A percentile compares a stretch with the other conserved stretches of the same genome.
phyloP scores from a whole-genome alignment of 1,140 invertebrate species.

The Maconellicoccus hirsutus region DNA sequence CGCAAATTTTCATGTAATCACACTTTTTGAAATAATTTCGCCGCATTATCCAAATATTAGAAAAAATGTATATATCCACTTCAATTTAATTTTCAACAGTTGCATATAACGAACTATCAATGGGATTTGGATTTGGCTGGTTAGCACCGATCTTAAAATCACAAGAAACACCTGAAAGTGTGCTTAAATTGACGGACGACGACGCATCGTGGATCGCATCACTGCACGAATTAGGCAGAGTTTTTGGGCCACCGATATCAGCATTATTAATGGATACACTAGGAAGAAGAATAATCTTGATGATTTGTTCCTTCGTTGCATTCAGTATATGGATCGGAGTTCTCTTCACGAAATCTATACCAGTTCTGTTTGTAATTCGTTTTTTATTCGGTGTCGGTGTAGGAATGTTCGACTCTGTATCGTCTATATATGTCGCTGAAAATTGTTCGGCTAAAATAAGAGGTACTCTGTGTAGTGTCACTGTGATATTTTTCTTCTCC shows the following conservation, averaged over 20 bases:
- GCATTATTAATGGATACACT: not conserved
- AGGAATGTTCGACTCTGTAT: conserved; percentile 59
- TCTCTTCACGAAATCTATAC: not conserved
- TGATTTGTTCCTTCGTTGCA: not conserved
- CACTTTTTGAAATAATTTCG: no score
- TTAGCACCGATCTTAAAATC: not conserved
- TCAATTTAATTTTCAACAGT: no score
- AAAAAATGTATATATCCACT: no score
- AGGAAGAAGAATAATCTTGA: not conserved
- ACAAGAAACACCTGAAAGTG: not conserved
- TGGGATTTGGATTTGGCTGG: conserved; percentile 5
- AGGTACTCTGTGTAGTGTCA: conserved; percentile 49
- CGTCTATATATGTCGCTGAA: conserved; percentile 76
- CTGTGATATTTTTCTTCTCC: conserved; percentile 63
- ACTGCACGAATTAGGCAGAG: not conserved
- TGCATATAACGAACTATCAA: not conserved
- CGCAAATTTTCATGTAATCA: no score
- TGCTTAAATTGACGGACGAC: not conserved
- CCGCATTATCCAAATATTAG: no score
- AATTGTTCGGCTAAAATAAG: conserved; percentile 39
- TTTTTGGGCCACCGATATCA: not conserved
- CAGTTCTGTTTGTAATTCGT: not conserved
- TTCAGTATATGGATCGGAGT: not conserved
- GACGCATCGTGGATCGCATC: conserved; percentile 6
- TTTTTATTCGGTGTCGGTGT: conserved; percentile 46